A percentile compares a stretch with the other conserved stretches of the same genome.
These are phyloP conservation scores for Oxyscelio sp. DNA, from an alignment of 2,888 invertebrate species.

Conservation along the genomic window DNA sequence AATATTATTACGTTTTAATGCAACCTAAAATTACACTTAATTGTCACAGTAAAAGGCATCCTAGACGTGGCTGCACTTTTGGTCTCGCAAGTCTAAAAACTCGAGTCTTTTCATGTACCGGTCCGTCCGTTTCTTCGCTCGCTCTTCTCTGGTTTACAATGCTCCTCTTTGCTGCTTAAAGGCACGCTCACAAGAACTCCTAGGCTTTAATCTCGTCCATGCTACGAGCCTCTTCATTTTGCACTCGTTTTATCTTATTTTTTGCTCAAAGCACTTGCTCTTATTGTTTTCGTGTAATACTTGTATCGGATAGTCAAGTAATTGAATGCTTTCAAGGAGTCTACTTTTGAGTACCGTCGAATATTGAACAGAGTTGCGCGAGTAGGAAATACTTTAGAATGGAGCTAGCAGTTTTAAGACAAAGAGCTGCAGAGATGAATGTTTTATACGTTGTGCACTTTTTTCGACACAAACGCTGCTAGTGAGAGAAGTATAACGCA, in stretches of 20 bases:
- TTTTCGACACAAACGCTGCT: no score
- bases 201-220: constrained; percentile 57
- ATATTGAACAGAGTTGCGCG: no score
- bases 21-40: constrained; percentile 38
- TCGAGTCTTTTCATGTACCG: constrained; percentile 79
- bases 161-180: constrained; percentile 55
- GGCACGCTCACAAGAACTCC: constrained; percentile 57
- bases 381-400: not conserved
- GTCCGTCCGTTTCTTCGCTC: constrained; percentile 76
- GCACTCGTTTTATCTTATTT: constrained; percentile 41
- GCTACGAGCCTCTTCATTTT: constrained; percentile 50
- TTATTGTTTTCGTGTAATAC: constrained; percentile 43
- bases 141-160: constrained; percentile 77
- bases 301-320: constrained; percentile 24
- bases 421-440: no score
- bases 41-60: constrained; percentile 50
- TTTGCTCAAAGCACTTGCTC: constrained; percentile 26
- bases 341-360: not conserved
- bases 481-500: no score
- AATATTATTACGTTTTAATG: constrained; percentile 69
- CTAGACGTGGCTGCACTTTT: constrained; percentile 49
- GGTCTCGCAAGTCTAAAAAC: constrained; percentile 82
- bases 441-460: no score
- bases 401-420: no score
- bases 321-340: constrained; percentile 1